Base-by-base conservation (phyloP, 35 echinoderm and acorn worm species). In the Diadema setosum region DNA sequence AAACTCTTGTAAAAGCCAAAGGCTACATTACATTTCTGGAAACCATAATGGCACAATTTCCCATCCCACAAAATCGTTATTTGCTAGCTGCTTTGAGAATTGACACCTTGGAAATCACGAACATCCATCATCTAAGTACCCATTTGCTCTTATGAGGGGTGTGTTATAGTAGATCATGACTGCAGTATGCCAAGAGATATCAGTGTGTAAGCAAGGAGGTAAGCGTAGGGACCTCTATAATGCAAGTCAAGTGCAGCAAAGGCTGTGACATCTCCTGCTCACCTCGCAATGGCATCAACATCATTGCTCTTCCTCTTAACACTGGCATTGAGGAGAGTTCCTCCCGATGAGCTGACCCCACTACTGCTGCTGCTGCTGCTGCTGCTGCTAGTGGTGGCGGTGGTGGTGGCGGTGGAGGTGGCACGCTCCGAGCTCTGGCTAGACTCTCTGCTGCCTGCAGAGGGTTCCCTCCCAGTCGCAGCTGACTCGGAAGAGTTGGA, bases 301-400 rank as follows among this genome's bases (percentile, higher is more conserved):
- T 90, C 81, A 70, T 90, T 89, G 3, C 70, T 46, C 31, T 83
- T 90, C 40, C 88, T 83, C 55, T 90, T 90, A 15, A 90, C 88
- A 5, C 45, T 81, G 36, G 39, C 52, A 4, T n/a, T 15, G 11
- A 78, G 17, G 12, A 78, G 73, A 44, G 17, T 78, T 5, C 73
- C 37, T 18, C 27, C 40, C 25, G 35, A n/a, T 23, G 73, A 78
- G 17, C 67, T 73, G 31, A 73, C 67, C 12, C 73, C 73, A 44
- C 73, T 78, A n/a, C 48, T 52, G n/a, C 48, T 52, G 9, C 48
- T 9, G 9, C n/a, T n/a, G n/a, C 9, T 52, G 48, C 48, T 52
- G 9, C n/a, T 9, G n/a, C 48, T 11, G 14, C 27, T 45, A 46
- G 42, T 23, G 14, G 35, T 39, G 25, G 70, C 70, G 70, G 27